Evolutionary conservation across 2,797 vertebrate species (phyloP), one percentile per base, ranked within the genome.

Genomic region (Remorina albescens): DNA sequence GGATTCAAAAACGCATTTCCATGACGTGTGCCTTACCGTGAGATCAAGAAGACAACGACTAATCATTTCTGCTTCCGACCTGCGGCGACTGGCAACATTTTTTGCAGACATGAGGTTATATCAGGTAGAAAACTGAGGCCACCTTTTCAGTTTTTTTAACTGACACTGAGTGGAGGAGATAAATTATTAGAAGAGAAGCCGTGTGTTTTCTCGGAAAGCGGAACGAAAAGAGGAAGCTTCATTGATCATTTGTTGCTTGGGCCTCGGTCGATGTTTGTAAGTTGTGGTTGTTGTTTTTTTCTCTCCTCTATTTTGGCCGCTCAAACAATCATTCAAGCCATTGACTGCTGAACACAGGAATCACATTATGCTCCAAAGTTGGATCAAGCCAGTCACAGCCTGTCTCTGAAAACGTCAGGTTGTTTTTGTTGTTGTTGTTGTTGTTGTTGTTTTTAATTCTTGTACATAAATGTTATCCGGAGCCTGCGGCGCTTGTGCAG

Each of bases 151-250:
- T 51, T 82, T 78, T 82, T 71, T 53, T 8, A 81, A 76, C 82
- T 84, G 88, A 92, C 91, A 75, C 80, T 82, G 82, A 78, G 78
- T 79, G 84, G 68, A 84, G 88, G 81, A 83, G 80, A 89, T 76
- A 76, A 47, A 79, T 78, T 72, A 88, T 89, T 79, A 78, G 71
- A 75, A 82, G 71, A 90, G 82, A 60, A 78, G 67, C 71, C 75
- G 46, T 72, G 54, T 76, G 66, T 82, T 73, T 90, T 91, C 82
- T 91, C 92, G 86, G 89, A 95, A 94, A 91, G 91, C 89, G 89
- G 86, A 91, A 91, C 80, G 76, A 91, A 94, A 94, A 95, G 85
- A 86, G 94, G 94, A 95, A 95, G 92, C 93, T 89, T 86, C 86
- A 88, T 81, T 87, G 77, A 91, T 80, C 56, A 80, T 78, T 91